Evolutionary conservation across 2,888 invertebrate genomes (phyloP), one percentile per base, ranked within the genome.

Genomic region (Tyria jacobaeae): DNA sequence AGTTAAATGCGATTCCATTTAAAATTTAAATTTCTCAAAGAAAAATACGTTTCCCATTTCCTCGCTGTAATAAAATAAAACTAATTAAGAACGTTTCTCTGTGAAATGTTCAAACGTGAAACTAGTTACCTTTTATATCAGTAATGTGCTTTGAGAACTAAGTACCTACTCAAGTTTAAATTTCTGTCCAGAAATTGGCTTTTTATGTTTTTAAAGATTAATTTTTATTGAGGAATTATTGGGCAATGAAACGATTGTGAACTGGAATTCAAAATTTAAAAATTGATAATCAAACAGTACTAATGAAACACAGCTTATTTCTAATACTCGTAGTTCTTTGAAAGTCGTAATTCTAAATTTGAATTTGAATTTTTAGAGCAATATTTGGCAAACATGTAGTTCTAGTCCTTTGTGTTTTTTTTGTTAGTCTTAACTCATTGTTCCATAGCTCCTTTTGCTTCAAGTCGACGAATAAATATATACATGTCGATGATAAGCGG

Each of bases 291-390:
- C n/a, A 34, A 50, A n/a, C 37, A 31, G 27, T 4, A 24, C 27
- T 44, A 56, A 60, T 62, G 62, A 64, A 62, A 60, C 64, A 66
- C 58, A 48, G 17, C 12, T 25, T 49, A 27, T 49, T 57, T 48
- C 35, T 9, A 56, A 21, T n/a, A n/a, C n/a, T n/a, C n/a, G n/a
- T 25, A 35, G n/a, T 55, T 34, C 2, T 39, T 54, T 5, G 31
- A 17, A 53, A 15, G 41, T 51, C 12, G 24, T 35, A 31, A 34
- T 55, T 47, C 47, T 9, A 47, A 24, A 47, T 24, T 56, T 31
- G 25, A 56, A 56, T 48, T 56, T 17, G 15, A 27, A 56, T 37
- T 56, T 56, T 35, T 56, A 35, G 48, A 35, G 10, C 10, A 48
- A 47, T 31, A 55, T 15, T n/a, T 24, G 34, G 47, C 55, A 10